Conservation (phyloP, 2,113 vertebrate species). For the Apus apus region DNA sequence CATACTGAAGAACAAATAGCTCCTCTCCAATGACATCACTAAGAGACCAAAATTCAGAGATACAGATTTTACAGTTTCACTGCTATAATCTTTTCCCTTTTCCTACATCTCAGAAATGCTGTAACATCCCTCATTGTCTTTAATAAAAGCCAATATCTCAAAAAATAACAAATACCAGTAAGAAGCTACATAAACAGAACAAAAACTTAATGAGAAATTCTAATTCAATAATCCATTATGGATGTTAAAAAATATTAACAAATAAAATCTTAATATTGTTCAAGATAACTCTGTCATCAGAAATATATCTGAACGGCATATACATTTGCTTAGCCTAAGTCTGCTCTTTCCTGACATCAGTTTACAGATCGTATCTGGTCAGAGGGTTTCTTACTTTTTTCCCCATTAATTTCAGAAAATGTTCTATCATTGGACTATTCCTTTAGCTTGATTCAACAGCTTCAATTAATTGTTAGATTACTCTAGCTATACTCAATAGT, state of each 20-base stretch:
- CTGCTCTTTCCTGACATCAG: background rate
- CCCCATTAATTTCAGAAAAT: conserved; percentile 19
- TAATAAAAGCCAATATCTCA: background rate
- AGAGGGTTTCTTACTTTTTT: background rate
- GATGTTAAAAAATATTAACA: background rate
- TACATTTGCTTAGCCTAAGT: background rate
- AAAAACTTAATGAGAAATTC: background rate
- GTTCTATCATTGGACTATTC: background rate
- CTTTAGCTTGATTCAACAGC: conserved; percentile 24
- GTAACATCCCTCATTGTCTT: background rate
- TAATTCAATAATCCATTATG: background rate
- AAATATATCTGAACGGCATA: background rate
- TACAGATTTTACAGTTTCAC: background rate
- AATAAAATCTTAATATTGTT: background rate
- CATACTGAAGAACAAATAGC: background rate
- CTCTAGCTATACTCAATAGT: conserved; percentile 9
- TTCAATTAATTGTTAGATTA: conserved; percentile 22
- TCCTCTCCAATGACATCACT: background rate
- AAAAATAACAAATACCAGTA: background rate
- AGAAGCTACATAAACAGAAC: background rate
- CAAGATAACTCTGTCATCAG: background rate
- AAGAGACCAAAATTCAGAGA: background rate
- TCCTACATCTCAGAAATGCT: background rate
- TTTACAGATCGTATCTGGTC: background rate
- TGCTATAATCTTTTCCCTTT: background rate